Percentiles rank a stretch among this genome's conserved stretches.
These are phyloP conservation scores for Trissolcus japonicus DNA, from an alignment of 2,888 invertebrate species.

Conservation along the genomic window DNA sequence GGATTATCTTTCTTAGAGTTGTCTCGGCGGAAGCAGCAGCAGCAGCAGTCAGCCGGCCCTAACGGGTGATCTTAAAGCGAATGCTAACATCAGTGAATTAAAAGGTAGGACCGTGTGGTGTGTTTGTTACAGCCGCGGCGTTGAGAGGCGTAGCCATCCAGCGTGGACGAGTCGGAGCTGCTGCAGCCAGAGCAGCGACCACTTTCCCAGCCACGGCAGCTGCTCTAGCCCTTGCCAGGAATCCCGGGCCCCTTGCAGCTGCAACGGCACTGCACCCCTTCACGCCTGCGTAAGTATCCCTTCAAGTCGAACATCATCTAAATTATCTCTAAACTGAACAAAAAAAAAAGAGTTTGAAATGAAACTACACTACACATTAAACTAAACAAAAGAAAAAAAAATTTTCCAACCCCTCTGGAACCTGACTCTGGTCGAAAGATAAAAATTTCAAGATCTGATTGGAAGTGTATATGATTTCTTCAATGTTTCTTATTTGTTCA, in stretches of 20 bases:
- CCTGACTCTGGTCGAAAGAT: too few relatives aligned
- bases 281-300: conserved; percentile 86
- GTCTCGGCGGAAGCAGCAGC: conserved; percentile 12
- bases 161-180: conserved; percentile 81
- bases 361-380: too few relatives aligned
- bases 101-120: conserved; percentile 68
- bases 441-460: too few relatives aligned
- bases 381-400: too few relatives aligned
- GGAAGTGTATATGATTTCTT: too few relatives aligned
- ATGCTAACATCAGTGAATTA: conserved; percentile 54
- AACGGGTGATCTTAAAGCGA: conserved; percentile 41
- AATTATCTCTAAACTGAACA: conserved; percentile 14
- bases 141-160: conserved; percentile 90
- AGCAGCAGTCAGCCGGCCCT: conserved; percentile 42
- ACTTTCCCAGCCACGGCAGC: conserved; percentile 83
- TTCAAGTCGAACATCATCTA: background rate
- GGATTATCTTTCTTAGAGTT: conserved; percentile 3
- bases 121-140: conserved; percentile 83
- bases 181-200: conserved; percentile 78
- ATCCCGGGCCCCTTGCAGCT: conserved; percentile 82
- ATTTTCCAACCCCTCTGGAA: too few relatives aligned
- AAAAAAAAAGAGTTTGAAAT: background rate
- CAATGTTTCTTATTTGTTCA: too few relatives aligned
- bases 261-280: conserved; percentile 91
- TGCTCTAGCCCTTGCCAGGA: conserved; percentile 82